Evolutionary conservation across 2,797 vertebrate genomes (phyloP).

Genomic region (Alectoris magna): DNA sequence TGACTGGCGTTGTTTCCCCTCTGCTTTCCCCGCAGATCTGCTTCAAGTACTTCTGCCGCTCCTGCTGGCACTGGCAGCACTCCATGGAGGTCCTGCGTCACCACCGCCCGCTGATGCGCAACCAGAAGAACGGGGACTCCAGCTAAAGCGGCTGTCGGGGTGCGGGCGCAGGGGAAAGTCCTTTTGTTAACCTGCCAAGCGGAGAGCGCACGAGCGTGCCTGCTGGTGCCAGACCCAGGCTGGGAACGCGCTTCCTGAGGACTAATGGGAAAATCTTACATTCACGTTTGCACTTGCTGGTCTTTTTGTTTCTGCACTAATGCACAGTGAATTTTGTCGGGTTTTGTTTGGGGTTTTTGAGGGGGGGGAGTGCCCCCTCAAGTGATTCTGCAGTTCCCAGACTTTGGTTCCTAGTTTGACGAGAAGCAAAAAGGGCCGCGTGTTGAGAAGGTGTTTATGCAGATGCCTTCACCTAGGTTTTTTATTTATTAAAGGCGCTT

Average conservation of each 20-base stretch:
- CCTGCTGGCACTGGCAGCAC: constrained; percentile 99
- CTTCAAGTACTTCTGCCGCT: constrained; percentile 99
- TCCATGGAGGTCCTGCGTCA: constrained; percentile 96
- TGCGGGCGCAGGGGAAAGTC: not conserved
- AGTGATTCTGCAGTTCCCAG: constrained; percentile 89
- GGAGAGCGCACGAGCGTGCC: constrained; percentile 70
- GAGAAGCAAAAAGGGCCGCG: constrained; percentile 85
- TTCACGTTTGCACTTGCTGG: constrained; percentile 99
- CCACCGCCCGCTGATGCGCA: constrained; percentile 98
- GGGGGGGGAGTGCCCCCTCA: constrained; percentile 77
- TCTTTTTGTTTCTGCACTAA: constrained; percentile 96
- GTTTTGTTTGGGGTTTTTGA: constrained; percentile 77
- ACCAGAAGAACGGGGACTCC: constrained; percentile 96
- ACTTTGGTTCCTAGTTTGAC: constrained; percentile 85
- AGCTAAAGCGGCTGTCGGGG: constrained; percentile 82
- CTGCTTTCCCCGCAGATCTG: constrained; percentile 84
- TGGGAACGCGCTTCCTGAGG: constrained; percentile 82
- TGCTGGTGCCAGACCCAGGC: constrained; percentile 77
- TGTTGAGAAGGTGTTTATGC: constrained; percentile 83
- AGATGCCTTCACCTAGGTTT: constrained; percentile 83
- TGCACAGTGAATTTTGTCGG: constrained; percentile 92
- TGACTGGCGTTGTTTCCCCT: fast-evolving
- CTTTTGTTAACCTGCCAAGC: constrained; percentile 76
- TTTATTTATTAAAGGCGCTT: constrained; percentile 83
- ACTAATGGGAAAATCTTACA: constrained; percentile 85